Evolutionary conservation across 2,797 vertebrate genomes (phyloP), one percentile per base, ranked within the genome.

Genomic region (Helicolenus hilgendorfi): DNA sequence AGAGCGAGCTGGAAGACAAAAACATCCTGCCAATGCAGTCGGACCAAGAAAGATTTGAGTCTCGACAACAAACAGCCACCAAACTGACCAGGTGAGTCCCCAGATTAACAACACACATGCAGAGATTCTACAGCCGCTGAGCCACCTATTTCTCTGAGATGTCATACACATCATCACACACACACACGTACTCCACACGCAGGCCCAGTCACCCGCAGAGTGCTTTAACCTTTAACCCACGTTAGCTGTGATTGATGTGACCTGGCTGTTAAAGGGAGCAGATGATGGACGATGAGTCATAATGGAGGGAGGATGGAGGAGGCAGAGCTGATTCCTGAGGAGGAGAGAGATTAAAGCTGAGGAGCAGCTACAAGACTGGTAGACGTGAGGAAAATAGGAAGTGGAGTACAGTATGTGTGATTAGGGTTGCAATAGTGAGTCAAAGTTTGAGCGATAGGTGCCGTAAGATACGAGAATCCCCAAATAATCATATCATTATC

Each of bases 21-120:
- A 99, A 99, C 92, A 99, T 99, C 89, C 97, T 99, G 31, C 98
- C 98, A 11, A 95, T 98, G 95, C 98, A 98, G 96, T 98, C 98
- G 0, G 98, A 99, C 80, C 98, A 98, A 79, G 98, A 99, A 93
- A 96, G 99, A 7, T 96, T 98, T 0, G 98, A 99, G 90, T 98
- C 97, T 27, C 97, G 99, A 63, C 98, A 99, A 77, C 99, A 99
- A 93, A 99, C 98, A 0, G 98, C 98, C 83, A 99, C 98, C 81
- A 99, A 99, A 89, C 97, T 99, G 85, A 99, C 98, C 89, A 98
- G 99, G 99, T 99, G 95, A 92, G 96, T 29, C 3, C 8, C 29
- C 1, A 4, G 60, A 56, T 35, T 11, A 14, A 22, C 29, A 24
- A 8, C 38, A 33, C 29, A 7, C 53, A 22, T 7, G 11, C 33